Base-by-base conservation (phyloP, 2,888 invertebrate genomes). In the Netelia melanura region DNA sequence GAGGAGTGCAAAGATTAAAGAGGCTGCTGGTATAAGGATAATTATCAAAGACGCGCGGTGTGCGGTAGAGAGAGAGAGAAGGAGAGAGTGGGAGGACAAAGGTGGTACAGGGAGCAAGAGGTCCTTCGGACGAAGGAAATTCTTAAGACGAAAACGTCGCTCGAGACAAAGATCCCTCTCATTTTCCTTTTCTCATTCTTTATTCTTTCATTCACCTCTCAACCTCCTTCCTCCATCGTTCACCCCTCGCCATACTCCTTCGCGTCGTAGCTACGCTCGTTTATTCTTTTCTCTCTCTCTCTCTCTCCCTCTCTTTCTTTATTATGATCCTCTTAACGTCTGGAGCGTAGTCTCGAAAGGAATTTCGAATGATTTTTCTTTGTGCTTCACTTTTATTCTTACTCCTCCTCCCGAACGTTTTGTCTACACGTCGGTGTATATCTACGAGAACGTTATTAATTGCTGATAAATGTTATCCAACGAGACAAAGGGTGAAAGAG, bases 1-100 rank as follows among this genome's bases (percentile, higher is more conserved):
- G 75, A 75, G 23, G 89, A 89, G 88, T 89, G 89, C 89, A 86
- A 90, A 91, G 91, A 92, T 91, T 92, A 91, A 91, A 90, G 90
- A 90, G 89, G 89, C 89, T 68, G 76, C 81, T 81, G 75, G 83
- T 81, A 83, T 82, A 86, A 89, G 91, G 92, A 92, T 92, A 92
- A 92, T 92, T 92, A 92, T 91, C 91, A 91, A 91, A 87, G 87
- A 84, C 78, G 81, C 75, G 83, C 76, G 38, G 71, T 56, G 56
- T 71, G 54, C 67, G 62, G 17, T 64, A 62, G 72, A 52, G 48
- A 52, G 56, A 65, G 43, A 25, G 54, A 30, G 30, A 74, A 62
- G 54, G 52, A 79, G 56, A 23, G 64, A 62, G 62, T 44, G 72
- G 11, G 61, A 62, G 64, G 52, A 43, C 54, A 44, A 38, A 54